Evolutionary conservation across 2,113 vertebrate genomes (phyloP), one percentile per base, ranked within the genome.

Genomic region (Brienomyrus longianalis): DNA sequence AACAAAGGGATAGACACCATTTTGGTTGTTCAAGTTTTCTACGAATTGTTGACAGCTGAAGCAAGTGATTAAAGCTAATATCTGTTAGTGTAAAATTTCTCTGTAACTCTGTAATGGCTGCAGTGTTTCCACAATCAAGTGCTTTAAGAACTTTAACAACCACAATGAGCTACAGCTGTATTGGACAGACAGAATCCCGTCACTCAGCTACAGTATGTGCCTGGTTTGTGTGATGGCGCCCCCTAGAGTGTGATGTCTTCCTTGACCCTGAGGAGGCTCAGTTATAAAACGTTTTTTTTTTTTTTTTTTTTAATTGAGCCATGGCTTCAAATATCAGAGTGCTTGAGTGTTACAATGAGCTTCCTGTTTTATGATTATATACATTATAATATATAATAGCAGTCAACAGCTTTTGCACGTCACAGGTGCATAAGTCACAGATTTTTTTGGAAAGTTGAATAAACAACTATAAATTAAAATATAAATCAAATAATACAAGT

Each of bases 191-290:
- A 84, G 9, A 48, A 23, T 21, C 45, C 83, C 3, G 0, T 84
- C n/a, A 47, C 8, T 43, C 52, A 3, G 31, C 31, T 17, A 31
- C 43, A 45, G 43, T 51, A 21, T 87, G 9, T 62, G 17, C 17
- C 51, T 87, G n/a, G 21, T n/a, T 87, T 87, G 54, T 87, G 19
- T 87, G 54, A n/a, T 62, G 52, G 86, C 52, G 13, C 86, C 86
- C 86, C 52, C 86, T 87, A 21, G 54, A 62, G 86, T 35, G 31
- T 31, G 19, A 13, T 51, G 43, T 84, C 80, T 84, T 47, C 17
- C 45, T 45, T 47, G 43, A 21, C 9, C 80, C 43, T 48, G 19
- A 35, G 77, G 39, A 19, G 77, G 3, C 3, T 23, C 6, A 83
- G 39, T 47, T 3, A 51, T 11, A 47, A 43, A 19, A 6, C n/a